A percentile compares a stretch with the other conserved stretches of the same genome.
Conservation (phyloP, 37 sponge, comb jelly and placozoan species). For the Halichondria panicea region DNA sequence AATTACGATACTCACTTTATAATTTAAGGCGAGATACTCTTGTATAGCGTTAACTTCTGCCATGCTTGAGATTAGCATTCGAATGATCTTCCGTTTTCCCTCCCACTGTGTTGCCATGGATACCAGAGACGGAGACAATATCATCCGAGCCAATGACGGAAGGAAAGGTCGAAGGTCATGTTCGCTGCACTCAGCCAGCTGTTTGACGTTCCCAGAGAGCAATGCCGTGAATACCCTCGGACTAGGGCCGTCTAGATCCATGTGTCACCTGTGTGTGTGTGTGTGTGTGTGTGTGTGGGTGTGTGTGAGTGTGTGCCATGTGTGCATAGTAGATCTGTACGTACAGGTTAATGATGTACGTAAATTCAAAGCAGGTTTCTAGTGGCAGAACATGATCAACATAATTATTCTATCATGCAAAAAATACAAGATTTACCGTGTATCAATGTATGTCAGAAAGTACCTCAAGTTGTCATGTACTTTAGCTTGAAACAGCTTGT, state of each 20-base stretch:
- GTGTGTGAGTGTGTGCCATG: too few relatives aligned
- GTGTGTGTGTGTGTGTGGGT: too few relatives aligned
- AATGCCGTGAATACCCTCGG: conserved; percentile 44
- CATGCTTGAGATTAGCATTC: conserved; percentile 34
- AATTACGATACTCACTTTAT: conserved; percentile 24
- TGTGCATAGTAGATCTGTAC: too few relatives aligned
- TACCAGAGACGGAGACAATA: conserved; percentile 3
- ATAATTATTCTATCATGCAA: too few relatives aligned
- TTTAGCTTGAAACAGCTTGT: too few relatives aligned
- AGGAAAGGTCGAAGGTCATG: conserved; percentile 66
- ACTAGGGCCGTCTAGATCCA: conserved; percentile 15
- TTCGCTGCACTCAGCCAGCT: conserved; percentile 4
- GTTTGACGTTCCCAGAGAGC: conserved; percentile 32
- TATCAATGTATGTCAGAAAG: too few relatives aligned
- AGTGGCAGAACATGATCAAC: too few relatives aligned
- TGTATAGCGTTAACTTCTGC: conserved; percentile 30
- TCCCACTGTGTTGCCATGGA: conserved; percentile 8
- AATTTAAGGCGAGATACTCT: conserved; percentile 37
- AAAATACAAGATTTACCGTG: too few relatives aligned
- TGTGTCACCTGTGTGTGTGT: too few relatives aligned
- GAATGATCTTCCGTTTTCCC: conserved; percentile 14
- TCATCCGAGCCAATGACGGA: conserved; percentile 44
- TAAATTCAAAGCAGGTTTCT: too few relatives aligned
- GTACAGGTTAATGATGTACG: too few relatives aligned
- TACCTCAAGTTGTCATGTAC: too few relatives aligned